Base-by-base conservation (phyloP, 2,797 vertebrate species). In the Leptoclinus maculatus region DNA sequence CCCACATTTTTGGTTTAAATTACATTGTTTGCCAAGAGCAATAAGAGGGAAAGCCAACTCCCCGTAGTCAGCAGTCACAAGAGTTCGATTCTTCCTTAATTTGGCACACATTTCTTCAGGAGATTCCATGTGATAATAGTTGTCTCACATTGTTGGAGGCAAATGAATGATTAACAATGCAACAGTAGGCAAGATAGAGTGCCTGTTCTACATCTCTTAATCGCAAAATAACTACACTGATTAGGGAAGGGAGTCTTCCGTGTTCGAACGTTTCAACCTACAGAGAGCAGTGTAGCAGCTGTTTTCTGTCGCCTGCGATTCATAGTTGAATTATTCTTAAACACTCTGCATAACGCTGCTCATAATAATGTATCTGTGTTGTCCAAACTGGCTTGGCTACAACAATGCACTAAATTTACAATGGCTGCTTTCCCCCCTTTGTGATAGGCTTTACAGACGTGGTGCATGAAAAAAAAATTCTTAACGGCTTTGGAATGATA, bases 1-100 rank as follows among this genome's bases (percentile, higher is more conserved):
- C 74, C 65, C 79, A 43, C 63, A 45, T 78, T 56, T 67, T 76
- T 60, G 54, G 32, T 85, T 84, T 68, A 86, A 89, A 88, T 88
- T 74, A 76, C 78, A 82, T 59, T 34, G 25, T 83, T 87, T 80
- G 80, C 90, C 77, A 58, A 64, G 47, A 90, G 87, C 83, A 76
- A 75, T 79, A 71, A 70, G 64, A 67, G 66, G 25, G 67, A n/a
- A 34, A 45, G 54, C 68, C 32, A 80, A 74, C 58, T 87, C 83
- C 75, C 57, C n/a, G 19, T 11, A 47, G 80, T 77, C 77, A 79
- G 79, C 76, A 84, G 60, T 76, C 72, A 58, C 39, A 76, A 59
- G 59, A 74, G 65, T 74, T 76, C 25, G 36, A 64, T 38, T 65
- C 53, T 38, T 57, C 27, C 25, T 72, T 75, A 66, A 72, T 78